A percentile compares a stretch with the other conserved stretches of the same genome.
phyloP scores from a whole-genome alignment of 2,888 invertebrate species.

The Eupithecia tripunctaria region DNA sequence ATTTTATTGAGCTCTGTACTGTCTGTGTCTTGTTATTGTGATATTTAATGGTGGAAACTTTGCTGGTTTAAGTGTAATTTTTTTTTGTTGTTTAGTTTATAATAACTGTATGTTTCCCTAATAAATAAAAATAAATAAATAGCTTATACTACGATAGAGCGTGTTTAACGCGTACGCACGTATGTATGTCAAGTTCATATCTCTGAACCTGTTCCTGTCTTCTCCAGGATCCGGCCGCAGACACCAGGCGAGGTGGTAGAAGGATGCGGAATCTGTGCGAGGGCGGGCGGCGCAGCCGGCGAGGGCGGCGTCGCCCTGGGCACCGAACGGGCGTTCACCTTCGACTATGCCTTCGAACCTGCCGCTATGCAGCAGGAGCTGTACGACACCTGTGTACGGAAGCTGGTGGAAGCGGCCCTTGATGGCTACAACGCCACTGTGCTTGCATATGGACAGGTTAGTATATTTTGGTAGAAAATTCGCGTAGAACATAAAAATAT shows the following conservation, averaged over 20 bases:
- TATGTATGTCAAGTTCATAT: background rate
- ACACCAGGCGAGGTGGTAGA: slow-evolving; percentile 96
- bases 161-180: no score
- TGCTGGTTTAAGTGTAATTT: no score
- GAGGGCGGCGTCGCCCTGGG: slow-evolving; percentile 97
- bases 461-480: slow-evolving; percentile 43
- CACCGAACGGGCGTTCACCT: slow-evolving; percentile 97
- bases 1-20: no score
- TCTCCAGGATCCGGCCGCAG: slow-evolving; percentile 95
- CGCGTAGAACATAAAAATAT: background rate
- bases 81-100: no score
- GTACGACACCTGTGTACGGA: slow-evolving; percentile 92
- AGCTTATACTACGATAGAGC: no score
- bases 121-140: no score
- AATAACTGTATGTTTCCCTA: no score
- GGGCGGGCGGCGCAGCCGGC: slow-evolving; percentile 93
- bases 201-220: background rate
- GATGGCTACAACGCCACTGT: slow-evolving; percentile 99
- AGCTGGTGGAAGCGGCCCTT: slow-evolving; percentile 95
- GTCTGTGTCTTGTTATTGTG: no score
- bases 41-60: no score
- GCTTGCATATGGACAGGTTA: slow-evolving; percentile 96
- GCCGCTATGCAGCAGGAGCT: slow-evolving; percentile 89
- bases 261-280: slow-evolving; percentile 96
- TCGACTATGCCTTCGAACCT: slow-evolving; percentile 97